These are phyloP conservation scores for Zaprionus africanus DNA, from an alignment of 1,140 invertebrate genomes.

Conservation along the genomic window DNA sequence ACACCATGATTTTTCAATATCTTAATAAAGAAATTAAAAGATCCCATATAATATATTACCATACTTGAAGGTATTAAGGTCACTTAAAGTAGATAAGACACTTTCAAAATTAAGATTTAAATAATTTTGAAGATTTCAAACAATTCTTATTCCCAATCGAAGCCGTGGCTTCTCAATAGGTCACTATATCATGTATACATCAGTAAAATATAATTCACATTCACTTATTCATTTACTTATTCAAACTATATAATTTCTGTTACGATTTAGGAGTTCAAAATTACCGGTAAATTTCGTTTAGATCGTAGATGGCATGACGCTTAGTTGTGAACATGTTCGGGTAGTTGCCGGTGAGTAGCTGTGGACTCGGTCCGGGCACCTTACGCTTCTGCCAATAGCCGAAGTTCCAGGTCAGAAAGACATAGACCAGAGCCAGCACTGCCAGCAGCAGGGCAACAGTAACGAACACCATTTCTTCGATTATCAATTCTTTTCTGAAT, in stretches of 20 bases:
- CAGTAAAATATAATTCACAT: no score
- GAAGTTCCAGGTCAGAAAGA: constrained; percentile 73
- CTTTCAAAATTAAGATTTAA: no score
- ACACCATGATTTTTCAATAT: no score
- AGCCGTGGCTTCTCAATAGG: no score
- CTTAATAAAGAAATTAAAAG: no score
- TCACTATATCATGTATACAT: no score
- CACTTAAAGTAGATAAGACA: no score
- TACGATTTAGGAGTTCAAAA: not conserved
- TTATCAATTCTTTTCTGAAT: not conserved
- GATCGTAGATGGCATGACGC: constrained; percentile 52
- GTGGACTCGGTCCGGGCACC: constrained; percentile 70
- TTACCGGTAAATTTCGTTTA: constrained; percentile 65
- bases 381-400: constrained; percentile 76
- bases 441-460: constrained; percentile 40
- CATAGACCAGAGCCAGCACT: constrained; percentile 56
- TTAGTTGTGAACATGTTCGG: constrained; percentile 54
- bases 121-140: no score
- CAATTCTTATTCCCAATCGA: no score
- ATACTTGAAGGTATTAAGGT: not conserved
- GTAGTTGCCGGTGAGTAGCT: constrained; percentile 66
- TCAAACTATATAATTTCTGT: not conserved
- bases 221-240: no score
- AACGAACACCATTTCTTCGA: constrained; percentile 39
- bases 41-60: no score